phyloP scores from a whole-genome alignment of 2,113 vertebrate genomes.

The Danionella cerebrum region DNA sequence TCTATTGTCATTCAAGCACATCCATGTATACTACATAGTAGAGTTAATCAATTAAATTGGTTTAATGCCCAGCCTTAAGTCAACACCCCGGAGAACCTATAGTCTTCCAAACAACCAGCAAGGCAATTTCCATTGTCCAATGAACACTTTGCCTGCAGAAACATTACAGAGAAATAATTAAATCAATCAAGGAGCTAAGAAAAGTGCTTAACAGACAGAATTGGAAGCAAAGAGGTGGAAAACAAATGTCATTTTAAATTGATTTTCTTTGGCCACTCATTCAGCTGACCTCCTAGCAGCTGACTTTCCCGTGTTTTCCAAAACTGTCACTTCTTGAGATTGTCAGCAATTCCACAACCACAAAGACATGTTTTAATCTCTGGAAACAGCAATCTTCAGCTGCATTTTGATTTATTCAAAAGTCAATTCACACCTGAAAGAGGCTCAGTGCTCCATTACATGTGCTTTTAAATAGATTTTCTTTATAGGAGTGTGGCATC shows the following conservation, averaged over 20 bases:
- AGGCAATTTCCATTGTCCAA: not conserved
- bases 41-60: too few species aligned
- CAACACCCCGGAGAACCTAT: not conserved
- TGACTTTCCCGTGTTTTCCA: slow-evolving; percentile 4
- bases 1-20: too few species aligned
- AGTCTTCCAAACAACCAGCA: not conserved
- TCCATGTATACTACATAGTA: too few species aligned
- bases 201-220: not conserved
- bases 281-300: not conserved
- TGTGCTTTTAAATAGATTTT: not conserved
- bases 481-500: not conserved
- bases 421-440: not conserved
- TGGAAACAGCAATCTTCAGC: not conserved
- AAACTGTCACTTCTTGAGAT: not conserved
- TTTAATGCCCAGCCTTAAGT: too few species aligned
- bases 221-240: not conserved
- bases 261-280: not conserved
- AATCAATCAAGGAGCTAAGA: not conserved
- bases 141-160: not conserved
- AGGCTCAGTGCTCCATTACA: not conserved
- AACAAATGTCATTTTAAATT: slow-evolving; percentile 15
- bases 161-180: not conserved
- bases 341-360: not conserved
- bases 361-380: not conserved
- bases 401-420: not conserved